Conservation (phyloP, 2,888 invertebrate genomes). For the Ornithoptera alexandrae region DNA sequence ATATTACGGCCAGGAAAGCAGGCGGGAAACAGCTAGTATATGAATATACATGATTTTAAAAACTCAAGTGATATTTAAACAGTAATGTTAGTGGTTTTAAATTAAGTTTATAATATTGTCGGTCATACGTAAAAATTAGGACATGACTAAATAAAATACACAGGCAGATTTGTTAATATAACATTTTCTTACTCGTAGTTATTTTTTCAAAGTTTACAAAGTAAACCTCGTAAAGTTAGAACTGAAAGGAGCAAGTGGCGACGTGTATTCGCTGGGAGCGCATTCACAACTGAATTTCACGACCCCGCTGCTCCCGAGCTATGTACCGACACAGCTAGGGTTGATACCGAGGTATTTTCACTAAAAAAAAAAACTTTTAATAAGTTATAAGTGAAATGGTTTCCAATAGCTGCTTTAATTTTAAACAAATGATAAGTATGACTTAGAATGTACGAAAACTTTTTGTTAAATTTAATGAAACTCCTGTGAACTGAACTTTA, state of each 20-base stretch:
- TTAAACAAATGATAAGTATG: not conserved
- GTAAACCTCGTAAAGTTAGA: slow-evolving; percentile 25
- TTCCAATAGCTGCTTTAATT: not conserved
- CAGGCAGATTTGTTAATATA: too few species aligned
- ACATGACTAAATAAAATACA: too few species aligned
- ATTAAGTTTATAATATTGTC: too few species aligned
- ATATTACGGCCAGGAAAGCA: too few species aligned
- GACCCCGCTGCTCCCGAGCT: slow-evolving; percentile 50
- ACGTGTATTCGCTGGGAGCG: slow-evolving; percentile 40
- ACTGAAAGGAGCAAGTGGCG: slow-evolving; percentile 44
- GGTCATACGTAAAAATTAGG: too few species aligned
- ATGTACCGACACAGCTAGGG: slow-evolving; percentile 45
- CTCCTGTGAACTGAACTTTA: not conserved
- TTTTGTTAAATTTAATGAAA: not conserved
- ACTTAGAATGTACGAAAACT: not conserved
- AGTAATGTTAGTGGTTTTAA: too few species aligned
- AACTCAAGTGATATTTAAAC: too few species aligned
- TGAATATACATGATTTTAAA: too few species aligned
- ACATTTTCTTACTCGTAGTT: too few species aligned
- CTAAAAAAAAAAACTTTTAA: not conserved
- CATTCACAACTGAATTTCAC: slow-evolving; percentile 50
- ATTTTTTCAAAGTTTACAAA: slow-evolving; percentile 13
- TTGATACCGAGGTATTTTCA: slow-evolving; percentile 2
- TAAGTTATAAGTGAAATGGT: not conserved
- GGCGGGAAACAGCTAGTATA: too few species aligned